phyloP scores from a whole-genome alignment of 2,797 vertebrate species.

The Sebastes steindachneri region DNA sequence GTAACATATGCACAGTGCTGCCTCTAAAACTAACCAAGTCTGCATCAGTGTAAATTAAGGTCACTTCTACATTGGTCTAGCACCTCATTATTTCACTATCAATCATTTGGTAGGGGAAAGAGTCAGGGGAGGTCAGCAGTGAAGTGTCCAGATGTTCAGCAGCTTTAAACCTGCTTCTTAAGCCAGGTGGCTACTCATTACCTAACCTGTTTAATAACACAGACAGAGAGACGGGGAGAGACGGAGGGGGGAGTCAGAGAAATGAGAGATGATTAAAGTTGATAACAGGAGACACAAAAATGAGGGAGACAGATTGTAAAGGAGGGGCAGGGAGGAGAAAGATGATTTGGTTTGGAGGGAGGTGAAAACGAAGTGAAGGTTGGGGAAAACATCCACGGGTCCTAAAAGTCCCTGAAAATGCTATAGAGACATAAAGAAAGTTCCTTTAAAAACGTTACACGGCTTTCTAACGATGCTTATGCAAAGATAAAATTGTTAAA shows the following conservation, averaged over 20 bases:
- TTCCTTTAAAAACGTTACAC: neutral
- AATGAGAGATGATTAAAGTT: neutral
- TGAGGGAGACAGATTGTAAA: neutral
- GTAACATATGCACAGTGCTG: neutral
- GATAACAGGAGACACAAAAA: neutral
- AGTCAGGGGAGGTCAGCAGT: slow-evolving; percentile 44
- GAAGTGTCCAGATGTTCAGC: slow-evolving; percentile 61
- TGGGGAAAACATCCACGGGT: neutral
- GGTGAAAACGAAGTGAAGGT: neutral
- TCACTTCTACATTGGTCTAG: slow-evolving; percentile 16
- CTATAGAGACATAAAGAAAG: neutral
- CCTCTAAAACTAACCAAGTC: slow-evolving; percentile 14
- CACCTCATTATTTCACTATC: slow-evolving; percentile 54
- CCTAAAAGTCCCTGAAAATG: neutral
- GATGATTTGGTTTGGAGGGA: neutral
- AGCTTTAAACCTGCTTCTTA: slow-evolving; percentile 9
- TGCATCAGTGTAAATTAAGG: slow-evolving; percentile 37
- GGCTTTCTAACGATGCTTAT: neutral
- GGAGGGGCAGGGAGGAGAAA: neutral
- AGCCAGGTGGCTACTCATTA: slow-evolving; percentile 22
- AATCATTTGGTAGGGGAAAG: slow-evolving; percentile 31
- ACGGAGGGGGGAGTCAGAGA: neutral
- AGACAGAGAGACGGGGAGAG: neutral
- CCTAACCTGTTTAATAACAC: slow-evolving; percentile 16
- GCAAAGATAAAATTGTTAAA: neutral